Evolutionary conservation across 1,140 invertebrate species (phyloP).

Genomic region (Frieseomelitta varia): DNA sequence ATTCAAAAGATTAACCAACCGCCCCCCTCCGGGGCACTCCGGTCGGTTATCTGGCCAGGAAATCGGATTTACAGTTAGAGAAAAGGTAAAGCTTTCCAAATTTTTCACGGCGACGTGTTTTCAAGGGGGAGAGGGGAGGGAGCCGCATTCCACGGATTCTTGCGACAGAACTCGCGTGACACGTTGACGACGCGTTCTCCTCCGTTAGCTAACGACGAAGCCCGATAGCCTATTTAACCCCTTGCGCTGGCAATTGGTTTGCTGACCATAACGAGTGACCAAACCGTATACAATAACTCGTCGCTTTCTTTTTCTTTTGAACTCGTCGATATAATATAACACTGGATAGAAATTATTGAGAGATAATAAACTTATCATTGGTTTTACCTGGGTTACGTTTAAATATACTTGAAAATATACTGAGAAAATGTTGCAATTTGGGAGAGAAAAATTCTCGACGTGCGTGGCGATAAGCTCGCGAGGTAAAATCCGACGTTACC

Average conservation of each 20-base stretch:
- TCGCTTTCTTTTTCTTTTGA: no score
- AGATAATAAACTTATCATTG: no score
- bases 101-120: not conserved
- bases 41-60: not conserved
- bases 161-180: constrained; percentile 38
- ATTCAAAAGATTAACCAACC: not conserved
- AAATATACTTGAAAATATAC: no score
- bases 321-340: no score
- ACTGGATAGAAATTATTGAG: no score
- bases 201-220: constrained; percentile 59
- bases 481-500: constrained; percentile 16
- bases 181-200: constrained; percentile 28
- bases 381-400: no score
- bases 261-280: no score
- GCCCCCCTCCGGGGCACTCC: not conserved
- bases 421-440: no score
- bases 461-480: no score
- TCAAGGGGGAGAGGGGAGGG: no score
- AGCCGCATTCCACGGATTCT: not conserved
- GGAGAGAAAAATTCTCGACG: constrained; percentile 4
- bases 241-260: no score
- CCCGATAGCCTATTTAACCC: constrained; percentile 68
- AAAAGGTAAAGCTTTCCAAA: not conserved
- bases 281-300: no score
- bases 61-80: not conserved